A percentile compares a stretch with the other conserved stretches of the same genome.
Evolutionary conservation across 30 jellyfish, hydroid and myxozoan species (phyloP).

Genomic region (Phacellophora camtschatica): DNA sequence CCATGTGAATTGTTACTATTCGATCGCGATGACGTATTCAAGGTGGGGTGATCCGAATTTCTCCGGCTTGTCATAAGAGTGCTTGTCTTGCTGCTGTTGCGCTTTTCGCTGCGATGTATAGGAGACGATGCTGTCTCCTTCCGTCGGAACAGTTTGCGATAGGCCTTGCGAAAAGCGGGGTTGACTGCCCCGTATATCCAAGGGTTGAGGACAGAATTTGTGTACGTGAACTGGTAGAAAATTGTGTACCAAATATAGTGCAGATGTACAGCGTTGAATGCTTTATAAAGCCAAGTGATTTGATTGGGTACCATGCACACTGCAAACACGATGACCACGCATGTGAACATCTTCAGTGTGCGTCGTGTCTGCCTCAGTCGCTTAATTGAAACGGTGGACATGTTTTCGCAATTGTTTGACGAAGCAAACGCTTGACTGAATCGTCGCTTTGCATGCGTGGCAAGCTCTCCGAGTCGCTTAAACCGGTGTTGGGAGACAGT

Average conservation of each 20-base stretch:
- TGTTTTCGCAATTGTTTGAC: neutral
- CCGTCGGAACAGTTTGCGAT: slow-evolving; percentile 38
- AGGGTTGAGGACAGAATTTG: slow-evolving; percentile 78
- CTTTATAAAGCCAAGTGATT: slow-evolving; percentile 77
- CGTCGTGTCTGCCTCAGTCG: slow-evolving; percentile 81
- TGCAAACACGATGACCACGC: slow-evolving; percentile 82
- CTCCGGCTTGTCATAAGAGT: neutral
- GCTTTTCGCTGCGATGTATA: neutral
- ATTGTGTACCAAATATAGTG: slow-evolving; percentile 21
- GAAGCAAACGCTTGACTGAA: neutral
- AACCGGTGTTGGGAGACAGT: too few species aligned
- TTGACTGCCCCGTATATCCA: slow-evolving; percentile 87
- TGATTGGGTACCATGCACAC: slow-evolving; percentile 86
- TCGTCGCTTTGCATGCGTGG: slow-evolving; percentile 13
- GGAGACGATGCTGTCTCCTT: neutral
- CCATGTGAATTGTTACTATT: neutral
- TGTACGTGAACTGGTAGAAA: slow-evolving; percentile 68
- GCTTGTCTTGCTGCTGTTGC: slow-evolving; percentile 20
- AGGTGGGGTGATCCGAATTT: neutral
- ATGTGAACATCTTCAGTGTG: slow-evolving; percentile 76
- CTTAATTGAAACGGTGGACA: slow-evolving; percentile 18
- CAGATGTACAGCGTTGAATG: slow-evolving; percentile 46
- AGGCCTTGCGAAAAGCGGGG: slow-evolving; percentile 75
- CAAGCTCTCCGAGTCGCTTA: slow-evolving; percentile 23
- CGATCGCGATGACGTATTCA: neutral